Evolutionary conservation across 2,888 invertebrate species (phyloP).

Genomic region (Melinaea menophilus): DNA sequence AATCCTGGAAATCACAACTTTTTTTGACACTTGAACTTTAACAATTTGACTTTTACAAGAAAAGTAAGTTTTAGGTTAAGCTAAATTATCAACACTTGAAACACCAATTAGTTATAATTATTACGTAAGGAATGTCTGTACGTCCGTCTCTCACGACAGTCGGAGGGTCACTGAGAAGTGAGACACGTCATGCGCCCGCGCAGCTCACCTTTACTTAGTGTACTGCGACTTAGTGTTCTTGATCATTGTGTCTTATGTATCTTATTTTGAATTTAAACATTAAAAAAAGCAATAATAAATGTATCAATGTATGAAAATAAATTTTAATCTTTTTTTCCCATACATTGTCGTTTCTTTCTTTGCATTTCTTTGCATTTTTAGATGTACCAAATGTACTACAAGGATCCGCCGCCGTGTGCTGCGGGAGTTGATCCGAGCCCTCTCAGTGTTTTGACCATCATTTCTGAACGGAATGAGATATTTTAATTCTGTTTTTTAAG

Average conservation of each 20-base stretch:
- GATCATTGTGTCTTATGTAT: conserved; percentile 38
- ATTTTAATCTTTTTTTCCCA: too few species aligned
- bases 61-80: conserved; percentile 31
- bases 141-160: conserved; percentile 48
- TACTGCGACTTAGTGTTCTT: conserved; percentile 44
- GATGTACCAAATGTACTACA: too few species aligned
- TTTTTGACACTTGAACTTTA: conserved; percentile 55
- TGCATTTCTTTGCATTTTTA: too few species aligned
- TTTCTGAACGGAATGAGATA: too few species aligned
- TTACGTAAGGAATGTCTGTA: conserved; percentile 29
- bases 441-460: too few species aligned
- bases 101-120: conserved; percentile 50
- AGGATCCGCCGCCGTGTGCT: too few species aligned
- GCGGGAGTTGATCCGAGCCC: too few species aligned
- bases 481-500: too few species aligned
- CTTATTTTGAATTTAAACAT: conserved; percentile 2
- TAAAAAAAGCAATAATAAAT: too few species aligned
- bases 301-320: too few species aligned
- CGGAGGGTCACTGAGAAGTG: conserved; percentile 67
- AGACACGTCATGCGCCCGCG: conserved; percentile 74
- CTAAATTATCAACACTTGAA: conserved; percentile 34
- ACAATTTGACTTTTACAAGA: conserved; percentile 46
- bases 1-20: conserved; percentile 61
- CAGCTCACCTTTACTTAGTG: conserved; percentile 69
- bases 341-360: too few species aligned